phyloP scores from a whole-genome alignment of 92 coral and sea anemone species.

The Nematostella vectensis region DNA sequence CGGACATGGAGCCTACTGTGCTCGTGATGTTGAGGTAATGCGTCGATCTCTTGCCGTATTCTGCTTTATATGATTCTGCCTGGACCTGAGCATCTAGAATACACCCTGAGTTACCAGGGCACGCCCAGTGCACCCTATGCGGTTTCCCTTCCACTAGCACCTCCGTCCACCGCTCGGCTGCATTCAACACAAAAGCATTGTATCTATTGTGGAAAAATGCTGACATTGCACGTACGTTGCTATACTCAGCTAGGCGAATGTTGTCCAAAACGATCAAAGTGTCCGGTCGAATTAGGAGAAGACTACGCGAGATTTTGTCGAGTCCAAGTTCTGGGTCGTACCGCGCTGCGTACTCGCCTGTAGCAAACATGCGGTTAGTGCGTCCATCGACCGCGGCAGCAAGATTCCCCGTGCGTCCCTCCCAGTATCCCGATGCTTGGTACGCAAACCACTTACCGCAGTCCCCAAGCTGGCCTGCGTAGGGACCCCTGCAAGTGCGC shows the following conservation, averaged over 20 bases:
- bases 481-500: slow-evolving; percentile 22
- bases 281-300: slow-evolving; percentile 33
- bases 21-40: slow-evolving; percentile 59
- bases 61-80: slow-evolving; percentile 15
- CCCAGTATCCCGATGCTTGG: slow-evolving; percentile 31
- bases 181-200: slow-evolving; percentile 23
- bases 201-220: slow-evolving; percentile 80
- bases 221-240: slow-evolving; percentile 43
- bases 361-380: slow-evolving; percentile 40
- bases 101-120: slow-evolving; percentile 5
- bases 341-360: slow-evolving; percentile 74
- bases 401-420: slow-evolving; percentile 54
- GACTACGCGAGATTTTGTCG: slow-evolving; percentile 47
- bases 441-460: slow-evolving; percentile 45
- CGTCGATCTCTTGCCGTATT: slow-evolving; percentile 32
- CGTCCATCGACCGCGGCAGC: slow-evolving; percentile 34
- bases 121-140: slow-evolving; percentile 31
- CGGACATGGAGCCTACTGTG: neutral
- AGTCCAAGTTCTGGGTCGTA: slow-evolving; percentile 46
- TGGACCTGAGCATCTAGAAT: slow-evolving; percentile 18
- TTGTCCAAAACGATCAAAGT: slow-evolving; percentile 65
- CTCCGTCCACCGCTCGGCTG: slow-evolving; percentile 23
- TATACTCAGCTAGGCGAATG: slow-evolving; percentile 17
- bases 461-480: slow-evolving; percentile 77
- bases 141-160: slow-evolving; percentile 14